A percentile compares a stretch with the other conserved stretches of the same genome.
Evolutionary conservation across 1,140 invertebrate genomes (phyloP).

Genomic region (Cydia pomonella): DNA sequence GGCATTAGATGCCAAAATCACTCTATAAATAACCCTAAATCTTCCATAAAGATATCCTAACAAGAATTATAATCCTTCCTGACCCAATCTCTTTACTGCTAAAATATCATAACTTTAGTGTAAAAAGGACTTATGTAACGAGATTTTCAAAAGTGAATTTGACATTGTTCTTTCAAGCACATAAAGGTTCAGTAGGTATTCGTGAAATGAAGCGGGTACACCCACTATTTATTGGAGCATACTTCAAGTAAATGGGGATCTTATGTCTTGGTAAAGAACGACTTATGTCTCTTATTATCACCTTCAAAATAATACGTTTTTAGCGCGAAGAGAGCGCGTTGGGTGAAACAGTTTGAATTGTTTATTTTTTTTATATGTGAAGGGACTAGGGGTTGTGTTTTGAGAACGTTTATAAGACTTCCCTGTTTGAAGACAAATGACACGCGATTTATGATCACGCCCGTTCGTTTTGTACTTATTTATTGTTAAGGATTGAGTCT

Average conservation of each 20-base stretch:
- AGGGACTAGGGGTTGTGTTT: not conserved
- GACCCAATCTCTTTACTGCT: slow-evolving; percentile 3
- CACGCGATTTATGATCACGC: not conserved
- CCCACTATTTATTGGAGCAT: slow-evolving; percentile 52
- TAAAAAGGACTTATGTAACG: not conserved
- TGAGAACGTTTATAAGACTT: slow-evolving; percentile 9
- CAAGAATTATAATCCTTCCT: slow-evolving; percentile 31
- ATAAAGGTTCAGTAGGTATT: slow-evolving; percentile 37
- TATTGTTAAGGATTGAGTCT: not conserved
- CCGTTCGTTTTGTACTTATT: slow-evolving; percentile 1
- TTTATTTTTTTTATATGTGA: slow-evolving; percentile 19
- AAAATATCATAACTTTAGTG: not conserved
- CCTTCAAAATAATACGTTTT: not conserved
- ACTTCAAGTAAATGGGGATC: slow-evolving; percentile 49
- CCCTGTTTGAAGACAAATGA: not conserved
- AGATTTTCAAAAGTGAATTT: not conserved
- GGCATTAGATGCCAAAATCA: slow-evolving; percentile 11
- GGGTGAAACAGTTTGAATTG: slow-evolving; percentile 20
- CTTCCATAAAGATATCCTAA: slow-evolving; percentile 32
- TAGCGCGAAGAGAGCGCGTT: not conserved
- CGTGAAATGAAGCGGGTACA: slow-evolving; percentile 47
- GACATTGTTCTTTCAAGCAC: slow-evolving; percentile 17
- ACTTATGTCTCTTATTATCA: not conserved
- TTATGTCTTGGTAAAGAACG: slow-evolving; percentile 25
- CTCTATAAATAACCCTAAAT: slow-evolving; percentile 29